phyloP scores from a whole-genome alignment of 2,113 vertebrate species.

The Trachemys scripta region DNA sequence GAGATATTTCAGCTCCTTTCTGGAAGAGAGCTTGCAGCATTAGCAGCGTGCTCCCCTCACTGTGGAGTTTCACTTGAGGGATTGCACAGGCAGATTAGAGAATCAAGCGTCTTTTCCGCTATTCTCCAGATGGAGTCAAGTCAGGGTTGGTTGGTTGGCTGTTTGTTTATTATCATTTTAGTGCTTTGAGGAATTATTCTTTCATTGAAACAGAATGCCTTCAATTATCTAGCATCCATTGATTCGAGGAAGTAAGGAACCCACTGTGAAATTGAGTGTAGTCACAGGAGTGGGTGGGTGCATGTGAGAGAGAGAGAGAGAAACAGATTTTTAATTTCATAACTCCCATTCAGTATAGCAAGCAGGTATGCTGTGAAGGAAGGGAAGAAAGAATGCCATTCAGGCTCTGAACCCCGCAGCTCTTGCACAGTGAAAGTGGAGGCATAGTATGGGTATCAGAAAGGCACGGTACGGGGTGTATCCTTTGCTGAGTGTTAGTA shows the following conservation, averaged over 20 bases:
- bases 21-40: neutral
- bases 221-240: neutral
- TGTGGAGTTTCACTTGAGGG: neutral
- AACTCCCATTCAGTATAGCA: neutral
- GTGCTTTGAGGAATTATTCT: slow-evolving; percentile 18
- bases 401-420: neutral
- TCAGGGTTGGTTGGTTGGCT: neutral
- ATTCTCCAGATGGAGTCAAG: neutral
- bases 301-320: neutral
- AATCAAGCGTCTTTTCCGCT: neutral
- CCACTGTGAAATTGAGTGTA: neutral
- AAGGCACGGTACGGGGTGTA: neutral
- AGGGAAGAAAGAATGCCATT: neutral
- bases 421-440: neutral
- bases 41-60: neutral
- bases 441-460: neutral
- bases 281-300: neutral
- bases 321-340: neutral
- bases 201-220: slow-evolving; percentile 19
- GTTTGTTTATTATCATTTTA: slow-evolving; percentile 23
- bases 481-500: neutral
- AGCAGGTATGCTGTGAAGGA: neutral
- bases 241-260: neutral
- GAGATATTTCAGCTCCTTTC: neutral
- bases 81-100: neutral